Evolutionary conservation across 1,140 invertebrate species (phyloP).

Genomic region (Apocrypta bakeri): DNA sequence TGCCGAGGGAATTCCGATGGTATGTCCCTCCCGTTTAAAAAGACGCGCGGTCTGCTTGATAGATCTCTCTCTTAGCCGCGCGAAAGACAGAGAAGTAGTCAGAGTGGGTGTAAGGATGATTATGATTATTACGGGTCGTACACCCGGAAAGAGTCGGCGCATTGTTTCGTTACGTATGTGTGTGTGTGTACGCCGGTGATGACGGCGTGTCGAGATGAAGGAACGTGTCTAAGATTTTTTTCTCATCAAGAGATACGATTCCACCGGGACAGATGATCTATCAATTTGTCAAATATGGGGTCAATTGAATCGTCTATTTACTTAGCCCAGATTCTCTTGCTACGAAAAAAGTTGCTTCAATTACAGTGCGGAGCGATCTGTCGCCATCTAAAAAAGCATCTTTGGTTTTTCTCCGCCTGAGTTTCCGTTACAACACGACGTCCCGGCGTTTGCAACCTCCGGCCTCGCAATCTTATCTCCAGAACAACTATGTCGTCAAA

Average conservation of each 20-base stretch:
- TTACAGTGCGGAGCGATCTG: no score
- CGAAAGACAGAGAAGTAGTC: background rate
- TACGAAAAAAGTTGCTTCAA: no score
- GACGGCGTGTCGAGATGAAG: background rate
- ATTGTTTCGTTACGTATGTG: background rate
- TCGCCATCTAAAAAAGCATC: no score
- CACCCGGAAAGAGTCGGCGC: constrained; percentile 17
- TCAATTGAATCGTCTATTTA: background rate
- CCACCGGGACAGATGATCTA: background rate
- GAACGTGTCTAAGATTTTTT: background rate
- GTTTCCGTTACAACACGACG: no score
- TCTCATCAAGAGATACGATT: background rate
- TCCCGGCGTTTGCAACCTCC: no score
- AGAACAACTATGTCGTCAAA: no score
- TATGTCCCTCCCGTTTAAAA: background rate
- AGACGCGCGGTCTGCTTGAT: constrained; percentile 18
- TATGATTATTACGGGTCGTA: constrained; percentile 25
- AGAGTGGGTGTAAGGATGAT: constrained; percentile 11
- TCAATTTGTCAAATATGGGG: constrained; percentile 10
- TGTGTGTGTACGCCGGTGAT: background rate
- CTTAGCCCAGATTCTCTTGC: background rate
- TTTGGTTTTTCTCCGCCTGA: no score
- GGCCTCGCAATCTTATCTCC: no score
- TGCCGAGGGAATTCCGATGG: constrained; percentile 19
- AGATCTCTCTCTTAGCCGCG: background rate